Evolutionary conservation across 2,797 vertebrate species (phyloP).

Genomic region (Sebastes umbrosus): DNA sequence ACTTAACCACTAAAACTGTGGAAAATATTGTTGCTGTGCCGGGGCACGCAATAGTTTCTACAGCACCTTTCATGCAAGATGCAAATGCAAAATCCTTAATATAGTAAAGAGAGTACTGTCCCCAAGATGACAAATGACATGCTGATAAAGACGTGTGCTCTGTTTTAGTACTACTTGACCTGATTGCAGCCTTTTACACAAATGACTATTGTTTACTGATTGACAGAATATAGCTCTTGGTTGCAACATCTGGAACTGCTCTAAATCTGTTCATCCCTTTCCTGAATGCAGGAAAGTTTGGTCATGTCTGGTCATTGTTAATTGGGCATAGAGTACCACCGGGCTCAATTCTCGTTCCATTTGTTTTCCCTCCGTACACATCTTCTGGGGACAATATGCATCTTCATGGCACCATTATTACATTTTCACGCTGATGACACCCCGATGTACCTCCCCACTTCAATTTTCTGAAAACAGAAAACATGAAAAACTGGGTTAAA

Average conservation of each 20-base stretch:
- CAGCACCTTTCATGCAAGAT: not conserved
- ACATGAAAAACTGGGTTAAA: not conserved
- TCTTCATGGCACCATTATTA: not conserved
- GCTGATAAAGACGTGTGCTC: conserved; percentile 28
- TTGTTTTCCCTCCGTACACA: not conserved
- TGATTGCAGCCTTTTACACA: conserved; percentile 40
- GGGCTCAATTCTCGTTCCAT: not conserved
- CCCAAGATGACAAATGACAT: conserved; percentile 23
- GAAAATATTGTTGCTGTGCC: not conserved
- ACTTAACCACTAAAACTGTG: not conserved
- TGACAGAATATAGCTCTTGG: not conserved
- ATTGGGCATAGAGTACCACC: not conserved
- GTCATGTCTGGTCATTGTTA: not conserved
- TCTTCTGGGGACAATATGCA: not conserved
- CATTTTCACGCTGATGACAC: not conserved
- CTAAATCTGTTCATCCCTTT: not conserved
- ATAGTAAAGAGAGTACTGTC: not conserved
- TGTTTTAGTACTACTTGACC: conserved; percentile 44
- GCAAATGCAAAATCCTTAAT: not conserved
- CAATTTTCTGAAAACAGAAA: not conserved
- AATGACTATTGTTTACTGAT: conserved; percentile 7
- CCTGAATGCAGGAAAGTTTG: not conserved
- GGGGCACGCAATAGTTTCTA: not conserved
- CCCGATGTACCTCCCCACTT: not conserved
- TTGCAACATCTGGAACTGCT: not conserved